phyloP scores from a whole-genome alignment of 2,797 vertebrate species.

The Pempheris klunzingeri region DNA sequence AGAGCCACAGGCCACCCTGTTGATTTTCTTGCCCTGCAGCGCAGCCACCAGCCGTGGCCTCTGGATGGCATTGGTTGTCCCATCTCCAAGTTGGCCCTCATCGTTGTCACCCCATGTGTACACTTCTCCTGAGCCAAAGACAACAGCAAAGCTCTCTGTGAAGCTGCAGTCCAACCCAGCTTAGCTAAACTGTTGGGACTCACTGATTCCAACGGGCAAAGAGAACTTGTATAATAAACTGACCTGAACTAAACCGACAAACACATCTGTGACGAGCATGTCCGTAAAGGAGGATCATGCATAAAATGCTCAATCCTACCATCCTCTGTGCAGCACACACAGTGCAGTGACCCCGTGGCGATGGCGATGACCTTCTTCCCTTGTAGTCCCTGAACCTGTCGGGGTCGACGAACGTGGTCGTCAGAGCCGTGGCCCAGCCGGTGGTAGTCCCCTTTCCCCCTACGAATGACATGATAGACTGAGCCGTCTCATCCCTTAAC shows the following conservation, averaged over 20 bases:
- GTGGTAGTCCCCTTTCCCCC: conserved; percentile 99
- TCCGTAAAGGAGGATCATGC: not conserved
- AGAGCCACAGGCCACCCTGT: conserved; percentile 97
- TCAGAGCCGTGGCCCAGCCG: conserved; percentile 97
- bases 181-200: not conserved
- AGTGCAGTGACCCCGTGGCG: conserved; percentile 98
- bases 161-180: conserved; percentile 3
- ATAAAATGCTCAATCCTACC: conserved; percentile 81
- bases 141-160: conserved; percentile 47
- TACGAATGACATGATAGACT: conserved; percentile 57
- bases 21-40: conserved; percentile 98
- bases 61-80: conserved; percentile 98
- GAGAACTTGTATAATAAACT: not conserved
- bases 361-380: conserved; percentile 99
- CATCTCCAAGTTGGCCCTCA: conserved; percentile 97
- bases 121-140: conserved; percentile 90
- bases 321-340: conserved; percentile 98
- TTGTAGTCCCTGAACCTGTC: conserved; percentile 97
- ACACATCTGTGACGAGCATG: not conserved
- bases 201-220: not conserved
- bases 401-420: conserved; percentile 95
- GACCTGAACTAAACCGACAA: not conserved
- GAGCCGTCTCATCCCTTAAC: not conserved
- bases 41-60: conserved; percentile 96
- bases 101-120: conserved; percentile 99